Percentiles rank a stretch among this genome's conserved stretches.
Conservation (phyloP, 2,888 invertebrate genomes). For the Drosophila yooni region DNA sequence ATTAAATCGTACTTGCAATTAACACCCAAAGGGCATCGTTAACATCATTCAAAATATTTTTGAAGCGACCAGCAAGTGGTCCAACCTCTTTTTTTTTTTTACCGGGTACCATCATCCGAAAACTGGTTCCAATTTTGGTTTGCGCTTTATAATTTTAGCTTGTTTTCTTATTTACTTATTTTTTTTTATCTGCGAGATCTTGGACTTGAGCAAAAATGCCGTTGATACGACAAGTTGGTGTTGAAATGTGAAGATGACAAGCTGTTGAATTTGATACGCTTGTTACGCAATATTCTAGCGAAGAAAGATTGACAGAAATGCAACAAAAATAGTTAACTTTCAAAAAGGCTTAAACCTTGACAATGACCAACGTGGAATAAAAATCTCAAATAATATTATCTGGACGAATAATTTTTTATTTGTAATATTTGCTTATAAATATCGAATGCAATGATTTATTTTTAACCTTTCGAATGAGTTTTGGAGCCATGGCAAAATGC, state of each 20-base stretch:
- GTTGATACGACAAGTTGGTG: slow-evolving; percentile 40
- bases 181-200: slow-evolving; percentile 4
- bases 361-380: background rate
- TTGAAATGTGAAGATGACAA: slow-evolving; percentile 3
- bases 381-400: background rate
- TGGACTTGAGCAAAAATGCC: slow-evolving; percentile 48
- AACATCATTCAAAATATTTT: slow-evolving; percentile 72
- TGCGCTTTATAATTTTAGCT: slow-evolving; percentile 2
- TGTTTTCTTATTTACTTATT: slow-evolving; percentile 11
- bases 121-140: slow-evolving; percentile 45
- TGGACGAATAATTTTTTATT: background rate
- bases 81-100: slow-evolving; percentile 26
- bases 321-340: background rate
- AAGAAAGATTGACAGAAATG: background rate
- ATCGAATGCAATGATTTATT: background rate
- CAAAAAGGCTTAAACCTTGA: background rate
- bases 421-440: background rate
- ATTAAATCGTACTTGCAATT: slow-evolving; percentile 75
- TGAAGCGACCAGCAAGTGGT: slow-evolving; percentile 52
- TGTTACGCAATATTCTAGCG: background rate
- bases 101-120: slow-evolving; percentile 45
- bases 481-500: background rate
- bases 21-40: slow-evolving; percentile 82
- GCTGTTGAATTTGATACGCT: slow-evolving; percentile 30
- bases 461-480: background rate